phyloP scores from a whole-genome alignment of 2,797 vertebrate species.

The Okamejei kenojei region DNA sequence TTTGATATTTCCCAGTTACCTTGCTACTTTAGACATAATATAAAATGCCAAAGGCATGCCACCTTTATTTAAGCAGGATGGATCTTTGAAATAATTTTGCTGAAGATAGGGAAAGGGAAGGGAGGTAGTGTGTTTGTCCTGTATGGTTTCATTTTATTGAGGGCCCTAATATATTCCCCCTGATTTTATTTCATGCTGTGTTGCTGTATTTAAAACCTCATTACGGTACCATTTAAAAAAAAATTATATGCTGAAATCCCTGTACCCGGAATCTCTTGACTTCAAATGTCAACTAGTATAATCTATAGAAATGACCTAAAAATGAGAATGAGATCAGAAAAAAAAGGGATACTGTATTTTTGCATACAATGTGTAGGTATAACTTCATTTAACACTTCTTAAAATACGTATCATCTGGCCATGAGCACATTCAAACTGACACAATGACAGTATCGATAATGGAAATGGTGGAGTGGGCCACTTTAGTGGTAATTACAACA shows the following conservation, averaged over 20 bases:
- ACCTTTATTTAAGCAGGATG: neutral
- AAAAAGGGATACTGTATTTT: neutral
- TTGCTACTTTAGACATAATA: neutral
- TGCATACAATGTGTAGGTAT: neutral
- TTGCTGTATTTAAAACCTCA: constrained; percentile 16
- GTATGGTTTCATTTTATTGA: neutral
- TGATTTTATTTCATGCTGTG: neutral
- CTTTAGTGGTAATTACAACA: constrained; percentile 27
- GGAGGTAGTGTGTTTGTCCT: neutral
- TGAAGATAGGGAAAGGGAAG: too few relatives aligned
- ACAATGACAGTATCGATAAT: constrained; percentile 22
- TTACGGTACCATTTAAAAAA: constrained; percentile 19
- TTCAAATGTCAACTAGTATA: constrained; percentile 29
- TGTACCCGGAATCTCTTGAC: neutral
- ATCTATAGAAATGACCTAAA: constrained; percentile 30
- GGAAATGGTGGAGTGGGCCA: neutral
- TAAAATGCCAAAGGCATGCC: neutral
- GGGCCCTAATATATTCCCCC: neutral
- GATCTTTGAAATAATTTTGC: neutral
- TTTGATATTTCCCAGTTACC: neutral
- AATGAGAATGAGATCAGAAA: constrained; percentile 22
- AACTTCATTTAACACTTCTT: neutral
- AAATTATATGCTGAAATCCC: constrained; percentile 8
- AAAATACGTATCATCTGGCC: neutral
- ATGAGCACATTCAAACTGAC: constrained; percentile 11